These are phyloP conservation scores for Subanguina moxae DNA, from an alignment of 1,140 invertebrate genomes.

Conservation along the genomic window DNA sequence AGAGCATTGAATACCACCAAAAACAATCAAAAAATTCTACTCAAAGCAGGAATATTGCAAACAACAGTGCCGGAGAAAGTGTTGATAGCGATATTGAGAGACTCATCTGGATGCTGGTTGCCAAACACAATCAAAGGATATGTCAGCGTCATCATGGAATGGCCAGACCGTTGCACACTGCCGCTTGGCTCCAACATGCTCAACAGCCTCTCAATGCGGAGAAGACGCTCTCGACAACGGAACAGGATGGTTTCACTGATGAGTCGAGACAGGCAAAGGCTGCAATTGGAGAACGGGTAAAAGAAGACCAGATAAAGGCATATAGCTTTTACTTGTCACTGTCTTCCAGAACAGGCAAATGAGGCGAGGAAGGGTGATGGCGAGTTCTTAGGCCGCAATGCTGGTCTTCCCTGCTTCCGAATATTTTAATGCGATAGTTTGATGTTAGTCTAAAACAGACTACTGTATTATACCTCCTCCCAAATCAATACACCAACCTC, in stretches of 20 bases:
- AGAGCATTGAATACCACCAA: no score
- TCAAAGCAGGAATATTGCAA: constrained; percentile 28
- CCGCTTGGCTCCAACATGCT: constrained; percentile 67
- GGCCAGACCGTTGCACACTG: constrained; percentile 12
- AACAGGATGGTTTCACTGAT: constrained; percentile 92
- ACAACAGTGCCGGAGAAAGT: constrained; percentile 37
- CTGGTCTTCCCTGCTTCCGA: constrained; percentile 9
- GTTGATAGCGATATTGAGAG: constrained; percentile 27
- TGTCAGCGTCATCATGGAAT: constrained; percentile 29
- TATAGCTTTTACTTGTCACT: constrained; percentile 30
- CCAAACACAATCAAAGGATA: constrained; percentile 25
- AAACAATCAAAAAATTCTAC: neutral
- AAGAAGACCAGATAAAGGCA: no score
- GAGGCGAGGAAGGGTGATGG: constrained; percentile 61
- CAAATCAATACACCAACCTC: constrained; percentile 6
- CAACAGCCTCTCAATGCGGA: constrained; percentile 72
- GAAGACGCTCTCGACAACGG: constrained; percentile 74
- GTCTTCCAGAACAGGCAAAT: constrained; percentile 72
- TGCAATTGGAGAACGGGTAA: constrained; percentile 11
- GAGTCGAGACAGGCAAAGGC: constrained; percentile 85
- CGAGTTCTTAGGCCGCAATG: constrained; percentile 15
- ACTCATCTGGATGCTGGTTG: constrained; percentile 17
- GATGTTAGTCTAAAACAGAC: constrained; percentile 67
- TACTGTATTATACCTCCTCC: neutral
- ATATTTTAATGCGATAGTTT: constrained; percentile 73